A percentile compares a stretch with the other conserved stretches of the same genome.
Evolutionary conservation across 2,888 invertebrate genomes (phyloP).

Genomic region (Teinopalpus imperialis): DNA sequence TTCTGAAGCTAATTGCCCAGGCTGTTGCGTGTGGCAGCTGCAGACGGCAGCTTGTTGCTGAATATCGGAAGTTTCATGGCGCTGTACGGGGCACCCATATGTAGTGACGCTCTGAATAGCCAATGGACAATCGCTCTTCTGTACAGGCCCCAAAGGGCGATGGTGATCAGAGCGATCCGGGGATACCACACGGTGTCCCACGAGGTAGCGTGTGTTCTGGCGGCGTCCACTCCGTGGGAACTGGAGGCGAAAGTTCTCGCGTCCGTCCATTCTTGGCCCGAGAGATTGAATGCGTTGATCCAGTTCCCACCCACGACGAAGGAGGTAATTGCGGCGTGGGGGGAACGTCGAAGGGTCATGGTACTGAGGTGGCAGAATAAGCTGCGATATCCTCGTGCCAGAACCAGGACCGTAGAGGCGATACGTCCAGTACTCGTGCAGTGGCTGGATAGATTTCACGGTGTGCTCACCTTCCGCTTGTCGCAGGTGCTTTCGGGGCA

Average conservation of each 20-base stretch:
- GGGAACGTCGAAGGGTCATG: too few relatives aligned
- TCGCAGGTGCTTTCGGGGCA: too few relatives aligned
- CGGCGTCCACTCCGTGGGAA: slow-evolving; percentile 26
- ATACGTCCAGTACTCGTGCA: too few relatives aligned
- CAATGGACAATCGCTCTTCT: neutral
- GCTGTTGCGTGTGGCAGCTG: neutral
- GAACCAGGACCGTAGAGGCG: too few relatives aligned
- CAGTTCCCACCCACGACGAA: too few relatives aligned
- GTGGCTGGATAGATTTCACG: too few relatives aligned
- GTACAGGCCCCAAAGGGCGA: slow-evolving; percentile 7
- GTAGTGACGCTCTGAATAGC: neutral
- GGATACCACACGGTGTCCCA: slow-evolving; percentile 25
- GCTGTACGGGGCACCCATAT: slow-evolving; percentile 12
- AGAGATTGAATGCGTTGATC: too few relatives aligned
- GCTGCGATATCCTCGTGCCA: too few relatives aligned
- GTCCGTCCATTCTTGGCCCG: too few relatives aligned
- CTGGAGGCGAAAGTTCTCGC: slow-evolving; percentile 22
- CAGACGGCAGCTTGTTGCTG: slow-evolving; percentile 25
- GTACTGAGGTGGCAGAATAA: too few relatives aligned
- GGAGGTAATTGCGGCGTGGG: too few relatives aligned
- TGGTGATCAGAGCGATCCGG: slow-evolving; percentile 17
- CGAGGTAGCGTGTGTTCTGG: slow-evolving; percentile 26
- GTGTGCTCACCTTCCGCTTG: too few relatives aligned
- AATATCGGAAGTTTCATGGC: slow-evolving; percentile 27
- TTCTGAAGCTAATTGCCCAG: neutral